A percentile compares a stretch with the other conserved stretches of the same genome.
Conservation (phyloP, 2,797 vertebrate species). For the Onychomys leucogaster region DNA sequence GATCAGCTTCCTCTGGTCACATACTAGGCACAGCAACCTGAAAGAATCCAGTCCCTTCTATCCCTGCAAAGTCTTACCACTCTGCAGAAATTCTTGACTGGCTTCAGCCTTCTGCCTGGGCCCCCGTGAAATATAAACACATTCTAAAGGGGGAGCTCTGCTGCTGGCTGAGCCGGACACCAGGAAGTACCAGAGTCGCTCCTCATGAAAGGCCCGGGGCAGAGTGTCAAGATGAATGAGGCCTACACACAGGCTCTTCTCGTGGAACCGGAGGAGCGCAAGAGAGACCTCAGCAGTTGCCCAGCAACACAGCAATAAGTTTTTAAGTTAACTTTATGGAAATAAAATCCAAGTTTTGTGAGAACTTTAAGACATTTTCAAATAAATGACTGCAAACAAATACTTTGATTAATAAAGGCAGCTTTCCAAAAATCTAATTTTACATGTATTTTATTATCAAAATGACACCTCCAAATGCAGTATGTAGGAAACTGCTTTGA, state of each 20-base stretch:
- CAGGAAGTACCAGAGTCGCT: conserved; percentile 99
- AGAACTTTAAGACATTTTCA: conserved; percentile 78
- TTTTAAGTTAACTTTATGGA: conserved; percentile 81
- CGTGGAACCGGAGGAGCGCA: conserved; percentile 94
- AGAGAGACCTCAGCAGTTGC: conserved; percentile 96
- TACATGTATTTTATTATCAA: conserved; percentile 84
- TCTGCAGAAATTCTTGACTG: conserved; percentile 98
- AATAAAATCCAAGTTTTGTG: conserved; percentile 65
- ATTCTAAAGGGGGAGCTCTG: conserved; percentile 98
- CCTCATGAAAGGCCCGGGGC: conserved; percentile 99
- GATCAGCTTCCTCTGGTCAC: conserved; percentile 97
- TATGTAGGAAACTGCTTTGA: conserved; percentile 69
- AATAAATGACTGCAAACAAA: conserved; percentile 66
- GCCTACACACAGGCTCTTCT: conserved; percentile 96
- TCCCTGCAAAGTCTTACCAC: conserved; percentile 98
- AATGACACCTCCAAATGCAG: conserved; percentile 60
- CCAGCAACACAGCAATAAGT: conserved; percentile 94
- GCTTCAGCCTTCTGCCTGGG: conserved; percentile 98
- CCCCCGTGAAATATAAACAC: conserved; percentile 98
- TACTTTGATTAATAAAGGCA: conserved; percentile 84
- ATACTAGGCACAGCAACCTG: conserved; percentile 93
- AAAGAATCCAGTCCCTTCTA: conserved; percentile 94
- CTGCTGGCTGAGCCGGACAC: conserved; percentile 97
- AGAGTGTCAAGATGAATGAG: conserved; percentile 98
- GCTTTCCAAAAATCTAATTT: conserved; percentile 85